Percentiles rank a stretch among this genome's conserved stretches.
These are phyloP conservation scores for Magallana ariakensis DNA, from an alignment of 1,140 invertebrate species.

Conservation along the genomic window DNA sequence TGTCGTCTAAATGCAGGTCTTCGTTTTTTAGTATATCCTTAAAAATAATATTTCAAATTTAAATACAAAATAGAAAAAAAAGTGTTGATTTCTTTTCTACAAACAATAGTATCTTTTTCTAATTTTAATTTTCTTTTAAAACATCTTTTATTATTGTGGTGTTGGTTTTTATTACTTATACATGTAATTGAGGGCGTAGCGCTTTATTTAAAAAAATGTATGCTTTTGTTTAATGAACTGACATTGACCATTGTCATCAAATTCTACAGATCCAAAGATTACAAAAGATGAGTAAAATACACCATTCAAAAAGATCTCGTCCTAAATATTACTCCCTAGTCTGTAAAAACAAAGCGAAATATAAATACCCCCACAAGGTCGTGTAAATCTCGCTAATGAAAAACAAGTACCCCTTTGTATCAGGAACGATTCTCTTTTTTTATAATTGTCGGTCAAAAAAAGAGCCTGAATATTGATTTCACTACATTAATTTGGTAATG, in stretches of 20 bases:
- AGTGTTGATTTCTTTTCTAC: too few relatives aligned
- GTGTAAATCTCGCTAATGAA: neutral
- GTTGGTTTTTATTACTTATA: too few relatives aligned
- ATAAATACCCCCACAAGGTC: neutral
- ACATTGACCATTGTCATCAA: too few relatives aligned
- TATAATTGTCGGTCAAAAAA: neutral
- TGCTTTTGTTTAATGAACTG: too few relatives aligned
- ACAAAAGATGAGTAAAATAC: too few relatives aligned
- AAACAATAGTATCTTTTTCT: too few relatives aligned
- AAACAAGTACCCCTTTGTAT: neutral
- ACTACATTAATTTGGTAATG: neutral
- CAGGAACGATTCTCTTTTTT: neutral
- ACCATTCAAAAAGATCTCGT: neutral
- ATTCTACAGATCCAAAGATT: too few relatives aligned
- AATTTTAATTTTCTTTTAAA: too few relatives aligned
- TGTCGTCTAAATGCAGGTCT: conserved; percentile 94
- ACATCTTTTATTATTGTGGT: too few relatives aligned
- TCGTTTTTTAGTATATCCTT: conserved; percentile 95
- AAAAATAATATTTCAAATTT: conserved; percentile 46
- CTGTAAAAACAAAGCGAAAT: neutral
- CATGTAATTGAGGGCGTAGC: too few relatives aligned
- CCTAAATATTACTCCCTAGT: neutral
- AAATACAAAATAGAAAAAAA: neutral
- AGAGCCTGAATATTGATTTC: neutral
- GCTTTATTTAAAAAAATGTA: too few relatives aligned